phyloP scores from a whole-genome alignment of 2,113 vertebrate species.

The Alectura lathami region DNA sequence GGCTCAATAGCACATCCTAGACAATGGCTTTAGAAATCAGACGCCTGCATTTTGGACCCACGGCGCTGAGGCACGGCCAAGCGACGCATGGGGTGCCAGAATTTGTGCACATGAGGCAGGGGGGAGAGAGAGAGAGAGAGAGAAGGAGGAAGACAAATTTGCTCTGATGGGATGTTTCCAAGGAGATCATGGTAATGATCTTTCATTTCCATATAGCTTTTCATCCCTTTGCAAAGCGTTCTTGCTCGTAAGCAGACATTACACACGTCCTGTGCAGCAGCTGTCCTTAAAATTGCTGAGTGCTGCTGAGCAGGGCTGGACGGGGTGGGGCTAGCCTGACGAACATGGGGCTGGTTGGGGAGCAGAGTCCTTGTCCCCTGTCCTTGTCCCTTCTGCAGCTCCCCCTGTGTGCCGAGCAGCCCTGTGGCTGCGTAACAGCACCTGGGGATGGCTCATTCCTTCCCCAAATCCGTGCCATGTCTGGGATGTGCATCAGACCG shows the following conservation, averaged over 20 bases:
- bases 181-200: conserved; percentile 61
- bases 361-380: too few species aligned
- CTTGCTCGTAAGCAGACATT: neutral
- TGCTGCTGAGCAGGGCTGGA: rapidly evolving
- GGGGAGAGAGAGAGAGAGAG: neutral
- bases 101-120: conserved; percentile 8
- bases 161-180: conserved; percentile 55
- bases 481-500: neutral
- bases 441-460: neutral
- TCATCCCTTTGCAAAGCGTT: neutral
- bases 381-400: neutral
- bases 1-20: conserved; percentile 52
- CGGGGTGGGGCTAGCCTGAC: neutral
- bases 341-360: neutral
- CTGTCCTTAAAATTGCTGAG: neutral
- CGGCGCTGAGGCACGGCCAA: conserved; percentile 29
- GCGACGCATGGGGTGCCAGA: conserved; percentile 36
- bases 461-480: rapidly evolving
- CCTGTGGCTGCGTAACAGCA: rapidly evolving
- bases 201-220: conserved; percentile 36
- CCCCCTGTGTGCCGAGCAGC: rapidly evolving
- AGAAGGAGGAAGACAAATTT: conserved; percentile 39
- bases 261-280: neutral
- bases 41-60: conserved; percentile 57
- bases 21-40: conserved; percentile 66